These are phyloP conservation scores for Melinopterus prodromus DNA, from an alignment of 2,888 invertebrate genomes.

Conservation along the genomic window DNA sequence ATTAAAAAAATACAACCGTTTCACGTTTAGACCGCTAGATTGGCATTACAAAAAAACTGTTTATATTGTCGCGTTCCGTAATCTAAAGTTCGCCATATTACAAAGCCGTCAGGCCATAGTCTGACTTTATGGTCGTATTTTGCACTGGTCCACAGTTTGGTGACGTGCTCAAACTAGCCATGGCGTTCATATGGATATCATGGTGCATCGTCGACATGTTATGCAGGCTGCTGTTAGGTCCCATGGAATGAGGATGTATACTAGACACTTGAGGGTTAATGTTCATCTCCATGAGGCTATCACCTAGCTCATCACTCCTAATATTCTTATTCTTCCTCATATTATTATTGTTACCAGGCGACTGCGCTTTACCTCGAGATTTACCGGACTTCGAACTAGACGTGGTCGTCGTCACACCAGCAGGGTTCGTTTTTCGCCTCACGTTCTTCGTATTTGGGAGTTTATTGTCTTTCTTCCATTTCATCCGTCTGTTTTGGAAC, in stretches of 20 bases:
- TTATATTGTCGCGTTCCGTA: not conserved
- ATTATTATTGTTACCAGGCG: conserved; percentile 67
- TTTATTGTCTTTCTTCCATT: conserved; percentile 89
- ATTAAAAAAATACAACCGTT: not conserved
- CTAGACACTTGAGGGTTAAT: conserved; percentile 47
- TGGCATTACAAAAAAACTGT: not conserved
- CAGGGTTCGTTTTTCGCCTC: conserved; percentile 79
- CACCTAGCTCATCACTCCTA: conserved; percentile 63
- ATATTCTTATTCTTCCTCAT: conserved; percentile 69
- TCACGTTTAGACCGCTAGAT: not conserved
- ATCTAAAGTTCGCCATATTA: conserved; percentile 56
- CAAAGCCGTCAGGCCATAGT: conserved; percentile 86
- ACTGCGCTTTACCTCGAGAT: conserved; percentile 59
- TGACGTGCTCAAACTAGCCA: conserved; percentile 65
- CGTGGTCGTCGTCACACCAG: conserved; percentile 70
- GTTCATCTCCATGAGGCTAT: conserved; percentile 60
- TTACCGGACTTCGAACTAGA: conserved; percentile 44
- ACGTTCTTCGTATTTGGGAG: conserved; percentile 84
- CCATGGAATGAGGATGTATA: conserved; percentile 61
- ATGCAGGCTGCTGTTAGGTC: conserved; percentile 50
- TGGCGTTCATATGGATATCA: conserved; percentile 63
- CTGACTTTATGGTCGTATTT: conserved; percentile 77
- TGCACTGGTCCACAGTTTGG: conserved; percentile 66
- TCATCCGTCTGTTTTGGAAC: conserved; percentile 88
- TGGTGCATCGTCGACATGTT: conserved; percentile 54